Percentiles rank a stretch among this genome's conserved stretches.
Evolutionary conservation across 2,113 vertebrate species (phyloP).

Genomic region (Anthoscopus minutus): DNA sequence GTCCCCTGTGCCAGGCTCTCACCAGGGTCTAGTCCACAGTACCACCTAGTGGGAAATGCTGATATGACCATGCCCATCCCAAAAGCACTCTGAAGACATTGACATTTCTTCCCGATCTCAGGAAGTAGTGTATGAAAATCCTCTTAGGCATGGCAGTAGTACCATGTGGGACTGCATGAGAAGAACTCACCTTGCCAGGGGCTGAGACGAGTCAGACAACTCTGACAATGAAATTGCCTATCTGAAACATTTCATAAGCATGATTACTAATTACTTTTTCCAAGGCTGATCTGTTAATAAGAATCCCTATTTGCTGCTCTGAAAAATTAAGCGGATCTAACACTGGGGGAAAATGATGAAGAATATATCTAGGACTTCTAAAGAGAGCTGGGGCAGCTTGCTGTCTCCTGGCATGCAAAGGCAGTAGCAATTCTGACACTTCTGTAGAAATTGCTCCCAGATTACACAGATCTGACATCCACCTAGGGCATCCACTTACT

Average conservation of each 20-base stretch:
- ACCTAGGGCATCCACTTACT: neutral
- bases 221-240: neutral
- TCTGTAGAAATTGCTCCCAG: neutral
- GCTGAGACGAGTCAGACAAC: neutral
- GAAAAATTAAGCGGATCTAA: neutral
- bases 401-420: neutral
- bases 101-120: neutral
- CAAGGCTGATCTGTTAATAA: neutral
- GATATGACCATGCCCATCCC: neutral
- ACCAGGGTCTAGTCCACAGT: constrained; percentile 5
- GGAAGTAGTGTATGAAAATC: neutral
- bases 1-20: neutral
- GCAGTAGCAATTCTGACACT: neutral
- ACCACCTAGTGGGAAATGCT: constrained; percentile 34
- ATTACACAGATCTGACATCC: neutral
- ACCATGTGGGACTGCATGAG: neutral
- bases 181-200: neutral
- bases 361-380: neutral
- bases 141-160: neutral
- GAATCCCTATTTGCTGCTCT: neutral
- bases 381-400: neutral
- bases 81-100: neutral
- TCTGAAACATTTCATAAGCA: neutral
- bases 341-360: neutral
- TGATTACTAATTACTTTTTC: neutral